A percentile compares a stretch with the other conserved stretches of the same genome.
These are phyloP conservation scores for Eupithecia exiguata DNA, from an alignment of 2,888 invertebrate species.

Conservation along the genomic window DNA sequence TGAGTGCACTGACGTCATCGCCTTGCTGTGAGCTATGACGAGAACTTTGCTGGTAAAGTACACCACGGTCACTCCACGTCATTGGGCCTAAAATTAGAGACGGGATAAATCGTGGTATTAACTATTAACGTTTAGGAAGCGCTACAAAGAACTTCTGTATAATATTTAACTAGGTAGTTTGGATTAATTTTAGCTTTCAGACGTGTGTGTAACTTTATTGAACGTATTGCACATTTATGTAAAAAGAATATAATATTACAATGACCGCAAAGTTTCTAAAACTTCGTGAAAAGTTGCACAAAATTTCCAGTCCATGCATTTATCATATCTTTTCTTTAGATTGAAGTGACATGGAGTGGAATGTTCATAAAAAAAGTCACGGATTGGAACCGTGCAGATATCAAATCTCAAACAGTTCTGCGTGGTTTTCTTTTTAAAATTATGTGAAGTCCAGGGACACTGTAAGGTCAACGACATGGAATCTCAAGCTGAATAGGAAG, in stretches of 20 bases:
- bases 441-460: background rate
- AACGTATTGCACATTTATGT: too few relatives aligned
- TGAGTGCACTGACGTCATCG: constrained; percentile 30
- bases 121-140: background rate
- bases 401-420: background rate
- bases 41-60: background rate
- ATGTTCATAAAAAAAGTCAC: background rate
- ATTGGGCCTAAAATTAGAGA: background rate
- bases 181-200: too few relatives aligned
- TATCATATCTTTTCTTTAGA: background rate
- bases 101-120: background rate
- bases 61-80: constrained; percentile 3
- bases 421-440: background rate
- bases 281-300: background rate
- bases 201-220: too few relatives aligned
- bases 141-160: background rate
- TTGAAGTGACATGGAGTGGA: background rate
- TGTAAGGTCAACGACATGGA: background rate
- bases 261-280: background rate
- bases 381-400: background rate
- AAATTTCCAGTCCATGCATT: background rate
- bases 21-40: constrained; percentile 15
- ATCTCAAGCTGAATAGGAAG: background rate
- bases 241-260: background rate
- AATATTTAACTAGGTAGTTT: background rate